phyloP scores from a whole-genome alignment of 2,113 vertebrate species.

The Dolichotis patagonum region DNA sequence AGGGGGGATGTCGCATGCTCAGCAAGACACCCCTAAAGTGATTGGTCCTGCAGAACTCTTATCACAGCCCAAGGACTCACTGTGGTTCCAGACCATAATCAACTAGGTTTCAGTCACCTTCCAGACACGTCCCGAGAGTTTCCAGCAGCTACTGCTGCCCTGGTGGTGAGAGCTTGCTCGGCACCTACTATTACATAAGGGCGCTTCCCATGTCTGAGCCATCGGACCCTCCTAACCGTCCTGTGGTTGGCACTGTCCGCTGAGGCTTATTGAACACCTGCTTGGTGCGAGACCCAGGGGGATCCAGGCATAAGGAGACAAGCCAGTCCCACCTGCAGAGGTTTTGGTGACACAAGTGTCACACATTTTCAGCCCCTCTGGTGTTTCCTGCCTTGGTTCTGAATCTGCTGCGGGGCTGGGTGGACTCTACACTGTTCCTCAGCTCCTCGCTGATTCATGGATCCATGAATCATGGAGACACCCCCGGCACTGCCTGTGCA shows the following conservation, averaged over 20 bases:
- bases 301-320: not conserved
- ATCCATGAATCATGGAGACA: too few species aligned
- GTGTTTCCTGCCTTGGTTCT: not conserved
- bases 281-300: not conserved
- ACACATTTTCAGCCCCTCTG: not conserved
- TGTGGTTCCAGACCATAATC: rapidly evolving
- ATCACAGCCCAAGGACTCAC: too few species aligned
- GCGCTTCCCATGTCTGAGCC: not conserved
- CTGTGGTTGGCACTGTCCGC: rapidly evolving
- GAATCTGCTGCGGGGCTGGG: not conserved
- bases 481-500: not conserved
- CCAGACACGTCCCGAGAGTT: not conserved
- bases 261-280: not conserved
- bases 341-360: not conserved
- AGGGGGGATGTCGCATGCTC: not conserved
- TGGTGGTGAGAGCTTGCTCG: not conserved
- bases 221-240: not conserved
- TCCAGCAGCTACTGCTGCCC: too few species aligned
- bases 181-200: rapidly evolving
- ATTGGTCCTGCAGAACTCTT: not conserved
- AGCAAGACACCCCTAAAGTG: not conserved
- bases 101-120: not conserved
- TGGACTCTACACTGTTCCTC: not conserved
- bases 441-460: not conserved
- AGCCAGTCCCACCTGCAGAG: not conserved